phyloP scores from a whole-genome alignment of 2,113 vertebrate genomes.

The Eclectus roratus region DNA sequence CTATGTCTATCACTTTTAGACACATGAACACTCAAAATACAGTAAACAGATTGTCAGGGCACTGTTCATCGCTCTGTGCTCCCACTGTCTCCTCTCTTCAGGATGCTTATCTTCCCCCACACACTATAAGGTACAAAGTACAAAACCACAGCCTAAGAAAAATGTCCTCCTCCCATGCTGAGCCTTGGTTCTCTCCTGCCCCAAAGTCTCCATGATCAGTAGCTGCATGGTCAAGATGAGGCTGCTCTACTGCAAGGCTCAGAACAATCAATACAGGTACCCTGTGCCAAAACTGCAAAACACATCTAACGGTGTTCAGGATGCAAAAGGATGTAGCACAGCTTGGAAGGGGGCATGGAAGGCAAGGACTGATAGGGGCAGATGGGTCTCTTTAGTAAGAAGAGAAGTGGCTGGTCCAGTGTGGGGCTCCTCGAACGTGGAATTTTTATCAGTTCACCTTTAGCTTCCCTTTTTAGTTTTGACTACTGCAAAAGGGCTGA shows the following conservation, averaged over 20 bases:
- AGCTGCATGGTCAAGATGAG: background rate
- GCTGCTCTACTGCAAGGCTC: background rate
- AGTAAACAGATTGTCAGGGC: background rate
- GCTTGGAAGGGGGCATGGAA: fast-evolving
- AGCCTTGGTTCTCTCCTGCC: background rate
- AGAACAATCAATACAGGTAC: fast-evolving
- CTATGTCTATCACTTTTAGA: background rate
- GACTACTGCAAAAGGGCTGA: background rate
- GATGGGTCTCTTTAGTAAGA: fast-evolving
- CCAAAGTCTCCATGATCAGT: fast-evolving
- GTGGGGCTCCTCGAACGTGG: fast-evolving
- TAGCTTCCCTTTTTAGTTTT: background rate
- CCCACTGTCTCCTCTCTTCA: background rate
- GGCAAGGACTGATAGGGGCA: background rate
- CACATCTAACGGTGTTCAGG: fast-evolving
- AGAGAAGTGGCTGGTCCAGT: background rate
- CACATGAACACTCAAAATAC: fast-evolving
- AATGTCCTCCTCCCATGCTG: fast-evolving
- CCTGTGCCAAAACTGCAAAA: fast-evolving
- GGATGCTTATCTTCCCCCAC: background rate
- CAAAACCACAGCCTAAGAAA: background rate
- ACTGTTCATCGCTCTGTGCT: background rate
- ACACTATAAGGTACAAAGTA: fast-evolving
- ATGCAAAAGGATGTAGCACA: fast-evolving
- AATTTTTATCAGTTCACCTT: background rate